phyloP scores from a whole-genome alignment of 2,888 invertebrate genomes.

The Omphaloscelis lunosa region DNA sequence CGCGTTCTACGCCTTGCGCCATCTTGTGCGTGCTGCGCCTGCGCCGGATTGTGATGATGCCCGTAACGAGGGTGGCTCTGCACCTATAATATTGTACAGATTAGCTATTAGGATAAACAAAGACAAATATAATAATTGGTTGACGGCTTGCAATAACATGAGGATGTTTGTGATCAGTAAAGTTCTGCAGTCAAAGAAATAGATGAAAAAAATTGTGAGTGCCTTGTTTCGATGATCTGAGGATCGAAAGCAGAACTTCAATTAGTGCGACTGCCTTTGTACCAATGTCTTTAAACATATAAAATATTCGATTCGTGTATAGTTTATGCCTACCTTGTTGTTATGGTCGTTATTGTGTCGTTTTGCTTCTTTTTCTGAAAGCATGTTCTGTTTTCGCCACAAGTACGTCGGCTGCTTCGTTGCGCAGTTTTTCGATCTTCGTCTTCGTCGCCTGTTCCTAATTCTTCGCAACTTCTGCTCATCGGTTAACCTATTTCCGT shows the following conservation, averaged over 20 bases:
- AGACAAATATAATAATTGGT: conserved; percentile 4
- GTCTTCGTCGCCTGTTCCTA: conserved; percentile 82
- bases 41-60: conserved; percentile 74
- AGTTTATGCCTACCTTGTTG: conserved; percentile 63
- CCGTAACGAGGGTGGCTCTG: conserved; percentile 77
- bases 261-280: background rate
- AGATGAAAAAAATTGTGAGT: background rate
- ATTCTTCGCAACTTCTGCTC: conserved; percentile 77
- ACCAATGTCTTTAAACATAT: background rate
- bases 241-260: background rate
- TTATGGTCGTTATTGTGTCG: conserved; percentile 65
- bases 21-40: conserved; percentile 55
- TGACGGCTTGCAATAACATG: background rate
- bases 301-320: background rate
- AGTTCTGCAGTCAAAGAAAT: conserved; percentile 5
- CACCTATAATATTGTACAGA: conserved; percentile 35
- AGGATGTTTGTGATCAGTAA: background rate
- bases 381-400: conserved; percentile 79
- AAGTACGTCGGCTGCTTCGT: conserved; percentile 87
- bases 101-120: conserved; percentile 29
- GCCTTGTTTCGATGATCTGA: background rate
- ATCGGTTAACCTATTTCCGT: conserved; percentile 72
- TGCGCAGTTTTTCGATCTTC: conserved; percentile 85
- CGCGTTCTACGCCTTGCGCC: conserved; percentile 82
- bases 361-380: conserved; percentile 63